A percentile compares a stretch with the other conserved stretches of the same genome.
Evolutionary conservation across 2,113 vertebrate genomes (phyloP).

Genomic region (Trachemys scripta): DNA sequence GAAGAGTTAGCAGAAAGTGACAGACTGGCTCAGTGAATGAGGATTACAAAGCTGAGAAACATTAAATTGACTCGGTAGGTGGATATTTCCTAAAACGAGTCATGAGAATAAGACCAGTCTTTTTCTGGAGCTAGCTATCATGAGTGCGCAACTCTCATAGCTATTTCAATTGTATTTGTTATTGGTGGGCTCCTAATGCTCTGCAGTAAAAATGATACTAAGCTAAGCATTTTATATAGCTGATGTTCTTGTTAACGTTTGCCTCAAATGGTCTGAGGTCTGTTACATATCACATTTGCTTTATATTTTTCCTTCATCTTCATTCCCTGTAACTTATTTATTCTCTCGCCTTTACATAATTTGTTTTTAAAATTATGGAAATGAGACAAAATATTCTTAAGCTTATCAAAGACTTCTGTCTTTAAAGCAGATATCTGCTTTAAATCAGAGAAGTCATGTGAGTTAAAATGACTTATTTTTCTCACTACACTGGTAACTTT

Average conservation of each 20-base stretch:
- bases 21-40: constrained; percentile 42
- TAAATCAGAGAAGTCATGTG: neutral
- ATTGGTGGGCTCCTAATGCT: neutral
- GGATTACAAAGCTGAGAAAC: constrained; percentile 53
- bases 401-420: neutral
- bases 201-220: neutral
- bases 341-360: neutral
- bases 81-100: constrained; percentile 50
- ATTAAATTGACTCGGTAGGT: constrained; percentile 21
- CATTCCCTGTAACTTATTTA: neutral
- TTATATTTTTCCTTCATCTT: neutral
- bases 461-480: neutral
- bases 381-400: neutral
- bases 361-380: neutral
- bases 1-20: constrained; percentile 62
- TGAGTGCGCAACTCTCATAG: neutral
- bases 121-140: neutral
- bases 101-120: neutral
- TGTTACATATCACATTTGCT: neutral
- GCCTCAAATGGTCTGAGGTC: neutral
- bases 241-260: neutral
- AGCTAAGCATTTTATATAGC: neutral
- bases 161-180: neutral
- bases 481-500: neutral
- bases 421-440: neutral